phyloP scores from a whole-genome alignment of 2,797 vertebrate species.

The Podargus strigoides region DNA sequence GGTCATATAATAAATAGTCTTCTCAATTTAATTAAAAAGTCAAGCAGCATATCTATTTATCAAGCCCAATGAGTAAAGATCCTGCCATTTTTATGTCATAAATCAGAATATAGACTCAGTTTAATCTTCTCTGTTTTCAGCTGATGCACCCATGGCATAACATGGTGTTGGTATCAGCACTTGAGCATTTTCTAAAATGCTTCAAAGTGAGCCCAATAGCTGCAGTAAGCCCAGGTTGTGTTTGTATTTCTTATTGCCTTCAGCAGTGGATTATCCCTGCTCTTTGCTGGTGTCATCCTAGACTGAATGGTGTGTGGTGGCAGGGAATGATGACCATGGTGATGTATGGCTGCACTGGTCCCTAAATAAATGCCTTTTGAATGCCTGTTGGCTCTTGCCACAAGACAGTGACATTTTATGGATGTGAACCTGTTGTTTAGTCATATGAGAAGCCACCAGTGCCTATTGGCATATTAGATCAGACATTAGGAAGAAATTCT shows the following conservation, averaged over 20 bases:
- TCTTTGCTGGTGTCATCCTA: not conserved
- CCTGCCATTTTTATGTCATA: not conserved
- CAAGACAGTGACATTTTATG: not conserved
- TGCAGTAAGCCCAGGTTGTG: not conserved
- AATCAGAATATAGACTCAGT: not conserved
- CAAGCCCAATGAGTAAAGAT: not conserved
- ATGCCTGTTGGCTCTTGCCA: not conserved
- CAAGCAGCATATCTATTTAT: not conserved
- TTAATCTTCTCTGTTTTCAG: slow-evolving; percentile 11
- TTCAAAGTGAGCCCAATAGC: not conserved
- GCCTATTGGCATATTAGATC: not conserved
- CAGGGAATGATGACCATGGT: not conserved
- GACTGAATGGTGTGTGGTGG: rapidly evolving
- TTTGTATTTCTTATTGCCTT: not conserved
- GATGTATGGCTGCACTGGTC: not conserved
- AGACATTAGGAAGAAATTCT: no score
- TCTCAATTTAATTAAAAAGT: slow-evolving; percentile 32
- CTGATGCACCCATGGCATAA: not conserved
- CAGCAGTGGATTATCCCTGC: not conserved
- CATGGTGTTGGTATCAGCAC: not conserved
- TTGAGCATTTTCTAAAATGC: not conserved
- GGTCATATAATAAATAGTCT: not conserved
- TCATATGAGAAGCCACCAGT: not conserved
- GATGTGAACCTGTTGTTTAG: not conserved
- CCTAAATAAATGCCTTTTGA: not conserved